Conservation (phyloP, 2,797 vertebrate species). For the Allobates femoralis region DNA sequence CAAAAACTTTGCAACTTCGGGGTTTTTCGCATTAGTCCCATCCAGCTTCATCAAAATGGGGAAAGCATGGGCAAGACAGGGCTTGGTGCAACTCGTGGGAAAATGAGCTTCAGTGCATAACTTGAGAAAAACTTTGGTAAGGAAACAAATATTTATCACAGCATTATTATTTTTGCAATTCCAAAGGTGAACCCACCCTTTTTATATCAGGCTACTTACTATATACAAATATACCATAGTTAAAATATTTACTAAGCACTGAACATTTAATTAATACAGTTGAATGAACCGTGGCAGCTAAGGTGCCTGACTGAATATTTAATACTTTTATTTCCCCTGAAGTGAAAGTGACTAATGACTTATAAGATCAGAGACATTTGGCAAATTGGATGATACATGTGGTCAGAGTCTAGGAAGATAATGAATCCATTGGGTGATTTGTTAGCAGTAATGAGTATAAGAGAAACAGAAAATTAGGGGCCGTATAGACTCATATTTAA, state of each 20-base stretch:
- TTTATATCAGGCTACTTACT: background rate
- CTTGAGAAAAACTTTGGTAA: no score
- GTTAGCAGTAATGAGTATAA: constrained; percentile 12
- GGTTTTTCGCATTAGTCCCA: no score
- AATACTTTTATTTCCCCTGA: background rate
- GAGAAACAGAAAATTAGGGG: background rate
- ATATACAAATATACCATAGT: no score
- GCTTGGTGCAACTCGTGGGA: no score
- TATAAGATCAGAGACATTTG: constrained; percentile 36
- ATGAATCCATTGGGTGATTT: constrained; percentile 1
- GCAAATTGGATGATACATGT: constrained; percentile 9
- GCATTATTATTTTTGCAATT: no score
- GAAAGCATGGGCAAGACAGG: no score
- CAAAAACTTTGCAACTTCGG: no score
- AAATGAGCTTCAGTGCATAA: no score
- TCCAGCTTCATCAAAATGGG: no score
- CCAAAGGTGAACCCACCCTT: background rate
- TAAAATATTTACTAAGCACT: background rate
- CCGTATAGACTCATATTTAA: background rate
- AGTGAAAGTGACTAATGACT: background rate
- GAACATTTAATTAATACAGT: background rate
- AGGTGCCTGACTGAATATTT: background rate
- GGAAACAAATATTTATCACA: background rate
- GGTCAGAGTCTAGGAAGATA: background rate
- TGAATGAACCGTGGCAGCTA: background rate